These are phyloP conservation scores for Bryconaethiops microstoma DNA, from an alignment of 2,797 vertebrate species.

Conservation along the genomic window DNA sequence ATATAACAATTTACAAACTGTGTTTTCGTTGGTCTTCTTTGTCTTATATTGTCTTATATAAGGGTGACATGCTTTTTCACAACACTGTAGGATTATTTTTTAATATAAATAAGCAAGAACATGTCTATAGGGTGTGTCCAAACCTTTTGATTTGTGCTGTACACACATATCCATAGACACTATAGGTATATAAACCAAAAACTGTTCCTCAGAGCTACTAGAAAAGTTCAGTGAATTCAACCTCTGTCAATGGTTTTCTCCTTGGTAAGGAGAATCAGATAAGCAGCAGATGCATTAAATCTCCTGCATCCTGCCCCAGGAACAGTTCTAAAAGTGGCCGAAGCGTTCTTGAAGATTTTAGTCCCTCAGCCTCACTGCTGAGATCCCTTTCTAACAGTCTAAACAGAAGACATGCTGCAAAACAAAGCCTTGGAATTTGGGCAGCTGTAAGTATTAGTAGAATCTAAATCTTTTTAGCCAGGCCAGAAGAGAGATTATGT, in stretches of 20 bases:
- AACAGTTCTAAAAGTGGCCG: background rate
- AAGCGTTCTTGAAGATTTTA: background rate
- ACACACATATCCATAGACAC: too few species aligned
- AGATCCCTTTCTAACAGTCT: slow-evolving; percentile 14
- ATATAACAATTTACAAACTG: too few species aligned
- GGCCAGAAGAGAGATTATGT: background rate
- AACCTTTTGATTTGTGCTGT: too few species aligned
- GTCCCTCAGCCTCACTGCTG: background rate
- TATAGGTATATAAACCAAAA: background rate
- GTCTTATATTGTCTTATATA: too few species aligned
- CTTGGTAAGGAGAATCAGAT: slow-evolving; percentile 3
- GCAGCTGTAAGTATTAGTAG: slow-evolving; percentile 20
- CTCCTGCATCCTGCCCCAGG: slow-evolving; percentile 16
- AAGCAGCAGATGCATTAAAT: slow-evolving; percentile 27
- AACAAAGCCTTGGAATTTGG: background rate
- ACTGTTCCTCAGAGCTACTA: background rate
- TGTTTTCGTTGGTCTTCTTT: too few species aligned
- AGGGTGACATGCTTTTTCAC: too few species aligned
- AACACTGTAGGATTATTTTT: too few species aligned
- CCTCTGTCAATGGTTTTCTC: background rate
- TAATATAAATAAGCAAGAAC: too few species aligned
- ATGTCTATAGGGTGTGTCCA: too few species aligned
- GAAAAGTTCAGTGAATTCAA: slow-evolving; percentile 16
- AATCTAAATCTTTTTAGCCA: background rate
- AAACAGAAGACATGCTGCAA: background rate